These are phyloP conservation scores for Poeciliopsis prolifica DNA, from an alignment of 2,113 vertebrate species.

Conservation along the genomic window DNA sequence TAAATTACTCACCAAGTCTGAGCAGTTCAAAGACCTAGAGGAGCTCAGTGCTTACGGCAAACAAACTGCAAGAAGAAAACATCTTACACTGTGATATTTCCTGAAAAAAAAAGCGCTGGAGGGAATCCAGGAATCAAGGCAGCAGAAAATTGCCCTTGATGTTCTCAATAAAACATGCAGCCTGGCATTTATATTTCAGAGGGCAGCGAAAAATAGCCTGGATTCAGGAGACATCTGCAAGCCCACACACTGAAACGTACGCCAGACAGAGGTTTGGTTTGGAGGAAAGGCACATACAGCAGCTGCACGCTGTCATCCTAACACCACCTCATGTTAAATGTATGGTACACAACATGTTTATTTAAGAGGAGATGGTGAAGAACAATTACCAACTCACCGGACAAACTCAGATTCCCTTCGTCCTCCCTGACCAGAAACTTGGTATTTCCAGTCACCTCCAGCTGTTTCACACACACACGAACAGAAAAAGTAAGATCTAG, in stretches of 20 bases:
- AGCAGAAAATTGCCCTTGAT: constrained; percentile 60
- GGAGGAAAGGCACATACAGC: constrained; percentile 27
- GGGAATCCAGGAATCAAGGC: constrained; percentile 46
- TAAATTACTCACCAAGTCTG: constrained; percentile 55
- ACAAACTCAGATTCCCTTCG: constrained; percentile 73
- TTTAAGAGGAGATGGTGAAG: constrained; percentile 9
- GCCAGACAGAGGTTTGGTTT: constrained; percentile 47
- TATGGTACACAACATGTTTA: constrained; percentile 3
- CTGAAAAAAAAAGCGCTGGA: constrained; percentile 11
- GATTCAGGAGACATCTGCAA: constrained; percentile 66
- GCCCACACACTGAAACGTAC: constrained; percentile 58
- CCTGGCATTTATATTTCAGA: constrained; percentile 74
- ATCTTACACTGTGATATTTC: constrained; percentile 17
- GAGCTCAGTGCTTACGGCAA: constrained; percentile 54
- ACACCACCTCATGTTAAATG: constrained; percentile 23
- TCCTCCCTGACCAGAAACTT: constrained; percentile 46
- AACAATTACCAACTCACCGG: constrained; percentile 68
- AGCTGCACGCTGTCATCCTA: constrained; percentile 25
- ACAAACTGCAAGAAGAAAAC: constrained; percentile 41
- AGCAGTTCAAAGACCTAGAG: constrained; percentile 45
- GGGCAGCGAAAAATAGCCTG: constrained; percentile 60
- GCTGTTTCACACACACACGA: constrained; percentile 1
- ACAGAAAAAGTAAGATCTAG: constrained; percentile 22
- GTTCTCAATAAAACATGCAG: constrained; percentile 73
- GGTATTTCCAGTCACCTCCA: constrained; percentile 25